Evolutionary conservation across 1,140 invertebrate genomes (phyloP), one percentile per base, ranked within the genome.

Genomic region (Temnothorax curvispinosus): DNA sequence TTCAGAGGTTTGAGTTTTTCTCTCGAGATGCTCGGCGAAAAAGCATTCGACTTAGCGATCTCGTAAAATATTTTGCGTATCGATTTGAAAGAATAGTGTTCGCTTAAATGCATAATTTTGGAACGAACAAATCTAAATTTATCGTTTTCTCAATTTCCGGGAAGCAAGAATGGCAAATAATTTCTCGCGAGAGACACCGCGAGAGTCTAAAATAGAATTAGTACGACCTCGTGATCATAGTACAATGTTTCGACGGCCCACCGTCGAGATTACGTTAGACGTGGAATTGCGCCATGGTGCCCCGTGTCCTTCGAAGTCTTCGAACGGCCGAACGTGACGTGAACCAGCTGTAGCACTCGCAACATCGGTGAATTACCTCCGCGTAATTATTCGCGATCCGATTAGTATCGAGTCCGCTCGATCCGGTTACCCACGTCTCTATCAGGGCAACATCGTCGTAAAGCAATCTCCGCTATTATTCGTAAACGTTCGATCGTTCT

Each of bases 401-500:
- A 81, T 80, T 64, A 81, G 38, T 13, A 65, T 69, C 58, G 21
- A 58, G 18, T 21, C 21, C 27, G 47, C n/a, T 62, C 41, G 27
- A 27, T 67, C 32, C 60, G 32, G 18, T 65, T 41, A n/a, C 4
- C 9, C 60, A 15, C 21, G 41, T 58, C 62, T 38, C 32, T 18
- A 21, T 38, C 35, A 7, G 41, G 47, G 54, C 67, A 72, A 54
- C 13, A 41, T 11, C 27, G 47, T 15, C 32, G n/a, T 27, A 13
- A n/a, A 18, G 18, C 44, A 44, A 64, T 52, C 58, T n/a, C 32
- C 32, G 64, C 35, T 56, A 44, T 82, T 82, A 74, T 74, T 89
- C 58, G 15, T 82, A 87, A 77, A 87, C 62, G 64, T 35, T 74
- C 76, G 88, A 82, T 90, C 71, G 67, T 85, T 88, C 85, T 60